Evolutionary conservation across 2,888 invertebrate genomes (phyloP).

Genomic region (Apotomis betuletana): DNA sequence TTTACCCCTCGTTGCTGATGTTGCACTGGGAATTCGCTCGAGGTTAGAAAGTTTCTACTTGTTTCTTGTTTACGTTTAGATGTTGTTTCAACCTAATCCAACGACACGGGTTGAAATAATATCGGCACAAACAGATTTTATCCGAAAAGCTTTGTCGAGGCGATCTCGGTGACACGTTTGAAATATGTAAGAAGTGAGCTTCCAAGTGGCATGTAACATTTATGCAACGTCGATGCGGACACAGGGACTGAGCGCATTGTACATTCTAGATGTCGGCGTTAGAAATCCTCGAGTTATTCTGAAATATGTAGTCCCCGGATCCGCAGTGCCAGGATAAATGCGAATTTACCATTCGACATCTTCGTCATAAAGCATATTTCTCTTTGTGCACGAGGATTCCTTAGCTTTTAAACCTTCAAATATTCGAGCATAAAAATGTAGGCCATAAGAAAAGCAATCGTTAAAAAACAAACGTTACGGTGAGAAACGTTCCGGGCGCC

Average conservation of each 20-base stretch:
- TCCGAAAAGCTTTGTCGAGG: conserved; percentile 21
- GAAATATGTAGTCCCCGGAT: conserved; percentile 63
- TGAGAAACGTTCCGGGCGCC: conserved; percentile 33
- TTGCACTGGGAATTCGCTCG: conserved; percentile 37
- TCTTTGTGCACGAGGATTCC: conserved; percentile 60
- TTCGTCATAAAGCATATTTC: conserved; percentile 61
- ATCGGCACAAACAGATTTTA: conserved; percentile 22
- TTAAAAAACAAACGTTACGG: conserved; percentile 34
- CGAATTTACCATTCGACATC: conserved; percentile 63
- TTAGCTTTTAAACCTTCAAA: conserved; percentile 53
- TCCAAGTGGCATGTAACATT: conserved; percentile 38
- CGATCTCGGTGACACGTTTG: conserved; percentile 26
- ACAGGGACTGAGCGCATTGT: conserved; percentile 55
- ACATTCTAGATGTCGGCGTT: conserved; percentile 52
- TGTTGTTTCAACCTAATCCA: conserved; percentile 38
- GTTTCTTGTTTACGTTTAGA: conserved; percentile 39
- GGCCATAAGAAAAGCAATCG: conserved; percentile 20
- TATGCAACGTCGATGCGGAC: conserved; percentile 41
- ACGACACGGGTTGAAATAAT: conserved; percentile 30
- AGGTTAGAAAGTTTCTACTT: conserved; percentile 41
- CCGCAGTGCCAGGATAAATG: conserved; percentile 57
- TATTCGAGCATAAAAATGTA: conserved; percentile 24
- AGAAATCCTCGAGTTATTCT: conserved; percentile 60
- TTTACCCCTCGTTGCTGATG: conserved; percentile 37
- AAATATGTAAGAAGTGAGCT: conserved; percentile 36